Base-by-base conservation (phyloP, 1,140 invertebrate species). In the Galleria mellonella region DNA sequence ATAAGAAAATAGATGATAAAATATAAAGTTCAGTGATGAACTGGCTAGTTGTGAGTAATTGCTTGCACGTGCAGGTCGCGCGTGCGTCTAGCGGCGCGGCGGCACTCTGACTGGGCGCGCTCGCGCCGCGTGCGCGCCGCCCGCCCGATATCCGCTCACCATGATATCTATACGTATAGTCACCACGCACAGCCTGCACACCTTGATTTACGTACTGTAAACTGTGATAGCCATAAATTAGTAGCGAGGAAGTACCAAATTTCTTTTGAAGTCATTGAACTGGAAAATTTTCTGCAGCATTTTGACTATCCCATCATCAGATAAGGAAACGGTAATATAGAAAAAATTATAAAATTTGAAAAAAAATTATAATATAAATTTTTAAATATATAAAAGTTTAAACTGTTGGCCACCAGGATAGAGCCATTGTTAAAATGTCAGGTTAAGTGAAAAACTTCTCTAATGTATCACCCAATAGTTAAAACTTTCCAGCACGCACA, bases 41-140 rank as follows among this genome's bases (percentile, higher is more conserved):
- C 40, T 41, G 40, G 40, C 2, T 23, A 3, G 17, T 55, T 31
- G 51, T 56, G 43, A 37, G 42, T 45, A 23, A 31, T 39, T 44
- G 53, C 43, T 32, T 57, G 73, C 75, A 79, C 79, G 73, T 82
- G 73, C 72, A 67, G 53, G 51, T 66, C 55, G 70, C 65, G 81
- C 76, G 78, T 81, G 76, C 73, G 76, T 72, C 74, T 78, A 50
- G 57, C 53, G 53, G 74, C 81, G 81, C 81, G 81, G 81, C 81
- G 81, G 76, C 81, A 84, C 74, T 84, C 71, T 73, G 81, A 84
- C 81, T 83, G 81, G 77, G 63, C 75, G 77, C 74, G 78, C 77
- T 63, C 63, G 70, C 62, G 62, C 67, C 68, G 77, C 72, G 75
- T 76, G 73, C 66, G 67, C 70, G 56, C 63, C 65, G 70, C 67